A percentile compares a stretch with the other conserved stretches of the same genome.
These are phyloP conservation scores for Tortrix viridana DNA, from an alignment of 2,888 invertebrate genomes.

Conservation along the genomic window DNA sequence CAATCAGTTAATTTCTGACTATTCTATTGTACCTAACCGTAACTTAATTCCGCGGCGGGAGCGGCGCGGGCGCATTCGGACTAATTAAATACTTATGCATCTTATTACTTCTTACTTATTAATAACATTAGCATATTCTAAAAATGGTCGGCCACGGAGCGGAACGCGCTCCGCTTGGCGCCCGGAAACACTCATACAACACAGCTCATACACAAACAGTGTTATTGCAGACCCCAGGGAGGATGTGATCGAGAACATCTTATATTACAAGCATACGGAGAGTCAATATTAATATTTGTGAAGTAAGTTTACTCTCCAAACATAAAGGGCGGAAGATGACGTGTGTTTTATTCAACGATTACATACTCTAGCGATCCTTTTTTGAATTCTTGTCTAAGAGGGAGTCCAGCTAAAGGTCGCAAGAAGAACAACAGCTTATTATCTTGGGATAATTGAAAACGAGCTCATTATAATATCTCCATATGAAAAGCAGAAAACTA, in stretches of 20 bases:
- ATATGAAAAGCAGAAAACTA: background rate
- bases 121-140: conserved; percentile 36
- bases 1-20: no score
- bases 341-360: no score
- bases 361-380: no score
- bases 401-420: background rate
- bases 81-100: conserved; percentile 31
- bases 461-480: conserved; percentile 60
- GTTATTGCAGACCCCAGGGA: conserved; percentile 12
- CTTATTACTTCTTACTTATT: conserved; percentile 35
- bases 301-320: background rate
- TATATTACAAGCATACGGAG: conserved; percentile 9
- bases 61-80: conserved; percentile 1
- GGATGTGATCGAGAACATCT: background rate
- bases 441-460: conserved; percentile 55
- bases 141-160: conserved; percentile 21
- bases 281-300: conserved; percentile 10
- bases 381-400: background rate
- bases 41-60: background rate
- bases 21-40: no score
- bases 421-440: conserved; percentile 49
- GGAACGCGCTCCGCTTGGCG: conserved; percentile 20
- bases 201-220: background rate
- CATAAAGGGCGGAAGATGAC: no score
- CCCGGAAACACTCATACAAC: background rate